Conservation (phyloP, 2,888 invertebrate genomes). For the Parnassius glacialis region DNA sequence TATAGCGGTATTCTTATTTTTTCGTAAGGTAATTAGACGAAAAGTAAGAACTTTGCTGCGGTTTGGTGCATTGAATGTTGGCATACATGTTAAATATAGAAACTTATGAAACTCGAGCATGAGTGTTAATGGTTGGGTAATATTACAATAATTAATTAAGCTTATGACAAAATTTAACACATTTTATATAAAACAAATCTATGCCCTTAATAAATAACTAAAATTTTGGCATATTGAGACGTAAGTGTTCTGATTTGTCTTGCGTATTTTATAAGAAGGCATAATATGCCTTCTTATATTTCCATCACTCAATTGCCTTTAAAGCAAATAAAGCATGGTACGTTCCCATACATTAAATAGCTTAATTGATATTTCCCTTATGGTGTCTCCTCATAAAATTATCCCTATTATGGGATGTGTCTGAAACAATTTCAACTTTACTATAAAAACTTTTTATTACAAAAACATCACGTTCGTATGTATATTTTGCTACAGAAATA, state of each 20-base stretch:
- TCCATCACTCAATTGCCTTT: not conserved
- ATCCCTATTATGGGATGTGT: not conserved
- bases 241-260: conserved; percentile 10
- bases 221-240: conserved; percentile 8
- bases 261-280: conserved; percentile 8
- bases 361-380: not conserved
- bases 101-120: conserved; percentile 7
- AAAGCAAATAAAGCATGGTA: conserved; percentile 19
- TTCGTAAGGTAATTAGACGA: conserved; percentile 11
- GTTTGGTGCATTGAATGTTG: not conserved
- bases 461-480: conserved; percentile 15
- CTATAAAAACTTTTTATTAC: conserved; percentile 1
- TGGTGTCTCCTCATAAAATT: conserved; percentile 3
- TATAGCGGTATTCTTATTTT: conserved; percentile 4
- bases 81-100: not conserved
- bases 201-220: not conserved
- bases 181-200: not conserved
- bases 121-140: not conserved
- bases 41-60: not conserved
- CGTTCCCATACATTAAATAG: conserved; percentile 19
- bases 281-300: no score
- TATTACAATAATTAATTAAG: no score
- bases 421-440: conserved; percentile 10
- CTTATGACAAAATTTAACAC: not conserved
- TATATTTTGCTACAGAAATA: conserved; percentile 20